Base-by-base conservation (phyloP, 2,888 invertebrate genomes). In the Heliconius aoede region DNA sequence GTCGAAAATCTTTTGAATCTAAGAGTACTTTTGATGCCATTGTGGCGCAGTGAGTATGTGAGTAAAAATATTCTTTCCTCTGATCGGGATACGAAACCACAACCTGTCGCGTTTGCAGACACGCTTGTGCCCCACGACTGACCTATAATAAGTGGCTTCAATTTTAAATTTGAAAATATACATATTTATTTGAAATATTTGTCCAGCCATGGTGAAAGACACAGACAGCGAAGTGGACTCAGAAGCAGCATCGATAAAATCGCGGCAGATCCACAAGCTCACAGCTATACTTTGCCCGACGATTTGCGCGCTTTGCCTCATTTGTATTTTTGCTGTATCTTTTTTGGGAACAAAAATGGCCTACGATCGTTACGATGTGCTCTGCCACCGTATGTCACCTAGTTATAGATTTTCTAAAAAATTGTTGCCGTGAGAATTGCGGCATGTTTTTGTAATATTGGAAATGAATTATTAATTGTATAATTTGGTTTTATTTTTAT, bases 251-350 rank as follows among this genome's bases (percentile, higher is more conserved):
- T 90, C 91, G 0, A 82, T 85, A 21, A 79, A 82, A 9, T 82
- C 85, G 1, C 80, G 81, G 46, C 86, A 87, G 2, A 82, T 83
- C 3, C 87, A 83, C 82, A 90, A 88, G 77, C 82, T 92, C 2
- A 85, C 87, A 5, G 93, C 93, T 0, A 87, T 93, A 18, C 83
- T 94, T 24, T 92, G 93, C 69, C 93, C 93, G 0, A 86, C 88
- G 0, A 80, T 89, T 1, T 94, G 93, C 73, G 93, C 94, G 0
- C 78, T 94, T 0, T 81, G 92, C 0, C 84, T 93, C 1, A 88
- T 92, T 15, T 84, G 85, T 67, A 80, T 88, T 21, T 90, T 93
- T 80, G 87, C 87, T 0, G 79, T 88, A 0, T 88, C 87, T 4
- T 93, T 90, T 80, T 80, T 93, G 1, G 91, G 88, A 1, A 84